These are phyloP conservation scores for Macrophya alboannulata DNA, from an alignment of 2,888 invertebrate species.

Conservation along the genomic window DNA sequence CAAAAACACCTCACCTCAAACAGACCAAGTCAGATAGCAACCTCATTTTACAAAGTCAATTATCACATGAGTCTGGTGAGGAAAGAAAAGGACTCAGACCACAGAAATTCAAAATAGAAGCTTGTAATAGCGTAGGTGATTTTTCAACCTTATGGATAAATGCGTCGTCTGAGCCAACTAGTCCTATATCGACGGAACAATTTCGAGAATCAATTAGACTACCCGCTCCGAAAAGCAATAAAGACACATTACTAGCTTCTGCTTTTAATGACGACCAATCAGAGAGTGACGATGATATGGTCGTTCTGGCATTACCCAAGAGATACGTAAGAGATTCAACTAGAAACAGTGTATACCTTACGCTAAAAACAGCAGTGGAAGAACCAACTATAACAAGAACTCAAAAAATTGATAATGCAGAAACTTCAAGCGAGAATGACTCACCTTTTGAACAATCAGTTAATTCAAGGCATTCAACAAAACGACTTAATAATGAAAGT, in stretches of 20 bases:
- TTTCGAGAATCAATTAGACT: conserved; percentile 74
- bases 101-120: conserved; percentile 73
- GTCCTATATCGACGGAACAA: conserved; percentile 66
- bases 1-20: not conserved
- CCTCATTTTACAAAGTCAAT: conserved; percentile 36
- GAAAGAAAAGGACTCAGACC: conserved; percentile 46
- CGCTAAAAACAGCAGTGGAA: conserved; percentile 69
- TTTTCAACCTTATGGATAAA: conserved; percentile 73
- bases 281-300: conserved; percentile 59
- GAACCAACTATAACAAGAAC: conserved; percentile 62
- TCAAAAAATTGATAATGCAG: conserved; percentile 60
- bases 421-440: conserved; percentile 63
- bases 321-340: conserved; percentile 74
- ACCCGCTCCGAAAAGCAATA: conserved; percentile 68
- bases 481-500: not conserved
- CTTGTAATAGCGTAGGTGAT: conserved; percentile 75
- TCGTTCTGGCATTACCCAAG: conserved; percentile 73
- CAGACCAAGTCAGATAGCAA: conserved; percentile 45
- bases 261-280: conserved; percentile 30
- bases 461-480: conserved; percentile 6
- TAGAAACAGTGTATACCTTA: conserved; percentile 74
- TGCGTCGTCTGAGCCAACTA: conserved; percentile 55
- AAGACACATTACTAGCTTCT: not conserved
- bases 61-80: not conserved
- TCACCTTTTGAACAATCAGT: not conserved